These are phyloP conservation scores for Chascanopsetta lugubris DNA, from an alignment of 2,113 vertebrate species.

Conservation along the genomic window DNA sequence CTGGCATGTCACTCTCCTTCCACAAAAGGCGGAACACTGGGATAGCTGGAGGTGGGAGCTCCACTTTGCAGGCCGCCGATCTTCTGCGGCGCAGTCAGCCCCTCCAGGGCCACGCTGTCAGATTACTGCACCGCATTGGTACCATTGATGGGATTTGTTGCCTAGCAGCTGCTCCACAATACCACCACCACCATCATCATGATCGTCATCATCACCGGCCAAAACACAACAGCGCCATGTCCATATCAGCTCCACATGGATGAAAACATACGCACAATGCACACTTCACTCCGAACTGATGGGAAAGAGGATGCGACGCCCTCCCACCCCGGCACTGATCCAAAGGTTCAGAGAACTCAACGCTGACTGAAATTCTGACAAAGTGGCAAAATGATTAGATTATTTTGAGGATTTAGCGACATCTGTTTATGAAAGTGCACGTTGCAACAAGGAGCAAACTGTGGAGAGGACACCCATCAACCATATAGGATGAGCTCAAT, in stretches of 20 bases:
- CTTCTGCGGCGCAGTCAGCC: conserved; percentile 23
- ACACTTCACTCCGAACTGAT: too few relatives aligned
- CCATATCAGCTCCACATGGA: neutral
- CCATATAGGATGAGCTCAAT: too few relatives aligned
- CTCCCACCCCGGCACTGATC: too few relatives aligned
- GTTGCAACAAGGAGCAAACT: too few relatives aligned
- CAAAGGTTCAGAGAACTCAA: too few relatives aligned
- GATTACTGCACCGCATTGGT: conserved; percentile 54
- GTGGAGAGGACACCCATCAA: too few relatives aligned
- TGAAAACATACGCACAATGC: neutral
- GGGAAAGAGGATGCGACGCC: too few relatives aligned
- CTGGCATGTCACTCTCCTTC: conserved; percentile 1
- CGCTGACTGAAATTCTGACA: too few relatives aligned
- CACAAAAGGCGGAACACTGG: conserved; percentile 40
- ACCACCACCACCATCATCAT: neutral
- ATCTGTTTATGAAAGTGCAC: too few relatives aligned
- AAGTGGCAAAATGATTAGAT: too few relatives aligned
- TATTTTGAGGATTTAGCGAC: too few relatives aligned
- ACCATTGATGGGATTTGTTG: conserved; percentile 59
- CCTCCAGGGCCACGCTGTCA: conserved; percentile 28
- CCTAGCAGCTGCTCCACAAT: conserved; percentile 53
- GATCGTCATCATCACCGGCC: too few relatives aligned
- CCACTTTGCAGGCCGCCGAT: conserved; percentile 32
- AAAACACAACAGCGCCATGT: neutral
- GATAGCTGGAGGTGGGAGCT: conserved; percentile 25